Conservation (phyloP, 2,797 vertebrate genomes). For the Pangasius mekongensis region DNA sequence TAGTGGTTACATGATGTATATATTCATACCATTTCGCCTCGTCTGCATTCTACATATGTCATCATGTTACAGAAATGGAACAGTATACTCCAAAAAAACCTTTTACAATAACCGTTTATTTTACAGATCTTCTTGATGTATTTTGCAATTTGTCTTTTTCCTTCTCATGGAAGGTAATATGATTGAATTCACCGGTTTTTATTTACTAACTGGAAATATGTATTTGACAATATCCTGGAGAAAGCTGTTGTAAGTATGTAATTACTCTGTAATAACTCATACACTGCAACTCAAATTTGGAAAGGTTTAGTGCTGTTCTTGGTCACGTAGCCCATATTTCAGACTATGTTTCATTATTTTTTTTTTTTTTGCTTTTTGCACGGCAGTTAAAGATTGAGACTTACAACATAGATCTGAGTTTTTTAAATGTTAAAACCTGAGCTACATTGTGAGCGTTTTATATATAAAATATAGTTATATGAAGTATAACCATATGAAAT, state of each 20-base stretch:
- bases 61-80: slow-evolving; percentile 35
- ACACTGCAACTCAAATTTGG: too few species aligned
- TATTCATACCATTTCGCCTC: slow-evolving; percentile 23
- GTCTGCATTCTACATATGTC: slow-evolving; percentile 37
- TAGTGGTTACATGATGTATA: slow-evolving; percentile 67
- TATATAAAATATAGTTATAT: too few species aligned
- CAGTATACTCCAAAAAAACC: neutral
- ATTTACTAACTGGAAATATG: neutral
- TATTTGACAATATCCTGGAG: neutral
- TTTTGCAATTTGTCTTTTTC: neutral
- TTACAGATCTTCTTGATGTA: neutral
- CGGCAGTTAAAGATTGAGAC: too few species aligned
- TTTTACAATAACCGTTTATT: neutral
- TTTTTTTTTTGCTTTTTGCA: too few species aligned
- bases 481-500: too few species aligned
- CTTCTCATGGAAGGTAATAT: neutral
- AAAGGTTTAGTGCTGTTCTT: neutral
- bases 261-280: slow-evolving; percentile 9
- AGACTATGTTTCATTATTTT: neutral
- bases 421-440: too few species aligned
- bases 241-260: neutral
- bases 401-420: too few species aligned
- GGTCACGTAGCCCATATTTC: neutral
- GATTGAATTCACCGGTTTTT: neutral
- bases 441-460: too few species aligned